These are phyloP conservation scores for Sminthopsis crassicaudata DNA, from an alignment of 2,113 vertebrate species.

Conservation along the genomic window DNA sequence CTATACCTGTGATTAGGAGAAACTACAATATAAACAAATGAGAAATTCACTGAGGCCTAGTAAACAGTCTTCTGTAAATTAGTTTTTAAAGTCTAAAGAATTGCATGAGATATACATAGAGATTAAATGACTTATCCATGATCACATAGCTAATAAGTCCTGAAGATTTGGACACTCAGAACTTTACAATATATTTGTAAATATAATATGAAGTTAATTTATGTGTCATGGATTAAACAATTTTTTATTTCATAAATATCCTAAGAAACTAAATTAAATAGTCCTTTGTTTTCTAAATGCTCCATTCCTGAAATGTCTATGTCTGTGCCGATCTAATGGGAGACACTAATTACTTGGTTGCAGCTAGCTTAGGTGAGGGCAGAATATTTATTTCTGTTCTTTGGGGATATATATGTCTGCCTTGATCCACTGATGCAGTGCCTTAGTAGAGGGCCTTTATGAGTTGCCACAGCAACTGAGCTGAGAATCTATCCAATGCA, in stretches of 20 bases:
- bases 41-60: not conserved
- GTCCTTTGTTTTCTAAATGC: constrained; percentile 9
- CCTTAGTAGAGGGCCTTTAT: not conserved
- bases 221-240: not conserved
- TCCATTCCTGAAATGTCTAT: not conserved
- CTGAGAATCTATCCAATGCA: not conserved
- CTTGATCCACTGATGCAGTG: not conserved
- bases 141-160: not conserved
- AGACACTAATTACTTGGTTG: not conserved
- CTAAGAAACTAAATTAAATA: not conserved
- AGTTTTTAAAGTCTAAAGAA: not conserved
- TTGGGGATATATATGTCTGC: not conserved
- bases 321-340: not conserved
- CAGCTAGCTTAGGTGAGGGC: not conserved
- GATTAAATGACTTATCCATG: not conserved
- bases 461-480: constrained; percentile 1
- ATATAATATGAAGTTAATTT: not conserved
- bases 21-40: not conserved
- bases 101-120: not conserved
- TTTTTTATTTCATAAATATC: not conserved
- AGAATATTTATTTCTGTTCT: not conserved
- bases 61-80: not conserved
- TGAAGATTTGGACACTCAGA: not conserved
- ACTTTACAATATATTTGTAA: not conserved
- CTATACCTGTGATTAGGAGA: not conserved